Conservation (phyloP, 2,888 invertebrate species). For the Craniophora ligustri region DNA sequence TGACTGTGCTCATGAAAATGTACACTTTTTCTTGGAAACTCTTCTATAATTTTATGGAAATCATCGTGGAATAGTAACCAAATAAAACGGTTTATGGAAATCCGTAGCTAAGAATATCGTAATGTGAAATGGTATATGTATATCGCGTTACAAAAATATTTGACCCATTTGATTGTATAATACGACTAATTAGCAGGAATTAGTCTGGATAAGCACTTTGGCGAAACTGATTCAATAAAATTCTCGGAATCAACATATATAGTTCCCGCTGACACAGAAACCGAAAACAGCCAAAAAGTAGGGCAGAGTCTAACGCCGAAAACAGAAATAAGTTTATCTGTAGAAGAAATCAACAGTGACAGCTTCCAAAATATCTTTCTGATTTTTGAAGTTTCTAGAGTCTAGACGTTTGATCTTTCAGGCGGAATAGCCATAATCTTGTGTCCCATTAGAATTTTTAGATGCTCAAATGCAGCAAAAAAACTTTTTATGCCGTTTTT, state of each 20-base stretch:
- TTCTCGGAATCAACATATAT: conserved; percentile 14
- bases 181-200: too few species aligned
- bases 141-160: too few species aligned
- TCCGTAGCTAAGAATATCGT: conserved; percentile 24
- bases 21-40: conserved; percentile 32
- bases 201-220: not conserved
- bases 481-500: too few species aligned
- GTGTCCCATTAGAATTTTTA: too few species aligned
- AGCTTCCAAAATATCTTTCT: conserved; percentile 1
- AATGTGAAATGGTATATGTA: conserved; percentile 8
- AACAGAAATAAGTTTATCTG: conserved; percentile 14
- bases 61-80: conserved; percentile 26
- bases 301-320: conserved; percentile 16
- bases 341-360: conserved; percentile 17
- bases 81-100: conserved; percentile 27
- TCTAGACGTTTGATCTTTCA: not conserved
- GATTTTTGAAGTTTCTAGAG: not conserved
- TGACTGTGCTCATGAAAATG: conserved; percentile 37
- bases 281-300: conserved; percentile 8
- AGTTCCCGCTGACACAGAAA: conserved; percentile 10
- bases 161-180: too few species aligned
- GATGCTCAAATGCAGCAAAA: too few species aligned
- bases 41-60: conserved; percentile 20
- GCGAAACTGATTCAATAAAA: conserved; percentile 23
- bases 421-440: too few species aligned